These are phyloP conservation scores for Nomada hirtipes DNA, from an alignment of 2,888 invertebrate species.

Conservation along the genomic window DNA sequence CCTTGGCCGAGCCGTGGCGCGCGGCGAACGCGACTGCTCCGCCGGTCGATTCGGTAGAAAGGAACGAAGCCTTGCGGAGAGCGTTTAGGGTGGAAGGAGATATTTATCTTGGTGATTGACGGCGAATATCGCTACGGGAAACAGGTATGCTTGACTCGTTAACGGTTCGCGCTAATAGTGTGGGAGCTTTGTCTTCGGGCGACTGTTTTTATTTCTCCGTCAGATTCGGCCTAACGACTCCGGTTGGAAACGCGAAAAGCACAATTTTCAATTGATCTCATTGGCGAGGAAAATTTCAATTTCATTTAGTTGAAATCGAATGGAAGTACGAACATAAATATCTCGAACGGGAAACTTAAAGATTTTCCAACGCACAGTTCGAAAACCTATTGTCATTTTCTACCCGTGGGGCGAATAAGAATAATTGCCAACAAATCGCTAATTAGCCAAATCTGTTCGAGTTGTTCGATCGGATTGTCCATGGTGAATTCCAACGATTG, in stretches of 20 bases:
- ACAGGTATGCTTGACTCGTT: not conserved
- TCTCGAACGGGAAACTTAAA: no score
- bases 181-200: not conserved
- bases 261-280: no score
- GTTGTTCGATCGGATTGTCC: conserved; percentile 38
- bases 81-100: conserved; percentile 10
- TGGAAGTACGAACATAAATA: no score
- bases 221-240: not conserved
- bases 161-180: not conserved
- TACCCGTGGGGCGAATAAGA: no score
- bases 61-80: not conserved
- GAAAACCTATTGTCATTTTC: no score
- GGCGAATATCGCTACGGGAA: conserved; percentile 14
- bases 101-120: conserved; percentile 22
- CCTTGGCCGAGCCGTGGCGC: not conserved
- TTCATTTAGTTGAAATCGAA: no score
- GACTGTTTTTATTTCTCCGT: no score
- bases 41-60: not conserved
- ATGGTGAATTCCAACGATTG: conserved; percentile 19
- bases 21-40: not conserved
- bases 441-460: not conserved
- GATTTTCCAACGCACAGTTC: no score
- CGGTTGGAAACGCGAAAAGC: not conserved
- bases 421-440: not conserved
- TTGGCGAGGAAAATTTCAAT: no score